Evolutionary conservation across 2,888 invertebrate genomes (phyloP).

Genomic region (Tetanocera ferruginea): DNA sequence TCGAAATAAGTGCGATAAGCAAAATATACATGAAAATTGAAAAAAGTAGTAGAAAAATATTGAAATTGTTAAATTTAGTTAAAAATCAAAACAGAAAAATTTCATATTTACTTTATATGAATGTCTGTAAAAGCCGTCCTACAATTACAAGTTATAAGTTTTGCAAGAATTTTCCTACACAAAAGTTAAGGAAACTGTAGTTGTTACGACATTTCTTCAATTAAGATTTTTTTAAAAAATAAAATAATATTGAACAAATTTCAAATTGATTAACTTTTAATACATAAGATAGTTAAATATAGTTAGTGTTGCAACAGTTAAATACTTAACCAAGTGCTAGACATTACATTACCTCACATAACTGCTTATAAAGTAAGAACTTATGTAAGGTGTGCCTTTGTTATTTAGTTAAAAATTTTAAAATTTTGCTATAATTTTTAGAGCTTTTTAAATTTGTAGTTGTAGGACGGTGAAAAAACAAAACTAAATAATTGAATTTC

Average conservation of each 20-base stretch:
- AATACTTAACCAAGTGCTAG: no score
- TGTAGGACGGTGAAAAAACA: slow-evolving; percentile 25
- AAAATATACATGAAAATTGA: background rate
- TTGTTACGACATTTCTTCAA: background rate
- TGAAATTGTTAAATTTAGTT: slow-evolving; percentile 4
- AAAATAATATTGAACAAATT: background rate
- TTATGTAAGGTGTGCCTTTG: no score
- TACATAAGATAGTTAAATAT: no score
- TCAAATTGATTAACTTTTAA: background rate
- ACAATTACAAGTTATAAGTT: slow-evolving; percentile 12
- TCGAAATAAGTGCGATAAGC: background rate
- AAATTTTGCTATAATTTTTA: background rate
- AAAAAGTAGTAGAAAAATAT: background rate
- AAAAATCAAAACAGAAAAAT: slow-evolving; percentile 1
- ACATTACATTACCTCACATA: no score
- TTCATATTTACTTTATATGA: background rate
- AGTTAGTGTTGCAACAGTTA: background rate
- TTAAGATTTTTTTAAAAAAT: background rate
- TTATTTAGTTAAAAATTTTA: background rate
- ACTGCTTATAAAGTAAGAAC: no score
- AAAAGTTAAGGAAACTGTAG: background rate
- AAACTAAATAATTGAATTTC: background rate
- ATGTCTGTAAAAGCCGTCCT: slow-evolving; percentile 33
- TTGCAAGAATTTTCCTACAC: background rate
- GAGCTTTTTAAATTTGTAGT: background rate